phyloP scores from a whole-genome alignment of 2,888 invertebrate genomes.

The Diploptera punctata region DNA sequence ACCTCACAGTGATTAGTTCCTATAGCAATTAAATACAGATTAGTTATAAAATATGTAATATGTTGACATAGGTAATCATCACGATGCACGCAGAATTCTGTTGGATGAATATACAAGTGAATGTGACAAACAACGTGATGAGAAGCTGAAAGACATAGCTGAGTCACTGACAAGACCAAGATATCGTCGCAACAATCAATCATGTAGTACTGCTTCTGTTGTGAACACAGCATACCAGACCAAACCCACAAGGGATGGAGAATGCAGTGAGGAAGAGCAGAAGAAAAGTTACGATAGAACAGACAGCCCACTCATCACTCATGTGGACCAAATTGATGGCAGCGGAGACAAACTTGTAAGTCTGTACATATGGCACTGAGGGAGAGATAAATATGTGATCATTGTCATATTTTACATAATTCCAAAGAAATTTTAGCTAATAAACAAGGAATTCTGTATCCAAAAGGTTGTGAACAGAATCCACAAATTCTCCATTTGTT shows the following conservation, averaged over 20 bases:
- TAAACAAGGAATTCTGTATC: no score
- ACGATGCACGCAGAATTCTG: conserved; percentile 34
- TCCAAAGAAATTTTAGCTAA: no score
- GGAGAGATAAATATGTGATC: no score
- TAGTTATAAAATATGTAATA: no score
- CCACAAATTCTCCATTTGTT: no score
- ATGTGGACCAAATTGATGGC: conserved; percentile 37
- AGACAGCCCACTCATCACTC: conserved; percentile 29
- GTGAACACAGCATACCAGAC: conserved; percentile 36
- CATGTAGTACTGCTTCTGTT: background rate
- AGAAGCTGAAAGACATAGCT: conserved; percentile 82
- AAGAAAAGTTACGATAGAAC: conserved; percentile 50
- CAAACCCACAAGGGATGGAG: conserved; percentile 55
- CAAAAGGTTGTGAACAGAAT: no score
- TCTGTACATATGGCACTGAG: no score
- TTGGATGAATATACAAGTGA: conserved; percentile 45
- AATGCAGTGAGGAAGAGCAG: conserved; percentile 47
- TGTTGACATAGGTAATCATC: conserved; percentile 30
- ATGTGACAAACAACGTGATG: conserved; percentile 64
- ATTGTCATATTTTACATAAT: no score
- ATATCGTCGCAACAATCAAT: conserved; percentile 57
- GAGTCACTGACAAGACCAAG: conserved; percentile 79
- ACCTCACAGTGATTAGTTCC: no score
- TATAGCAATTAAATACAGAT: no score
- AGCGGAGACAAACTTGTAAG: conserved; percentile 32